These are phyloP conservation scores for Mechanitis mazaeus DNA, from an alignment of 2,888 invertebrate species.

Conservation along the genomic window DNA sequence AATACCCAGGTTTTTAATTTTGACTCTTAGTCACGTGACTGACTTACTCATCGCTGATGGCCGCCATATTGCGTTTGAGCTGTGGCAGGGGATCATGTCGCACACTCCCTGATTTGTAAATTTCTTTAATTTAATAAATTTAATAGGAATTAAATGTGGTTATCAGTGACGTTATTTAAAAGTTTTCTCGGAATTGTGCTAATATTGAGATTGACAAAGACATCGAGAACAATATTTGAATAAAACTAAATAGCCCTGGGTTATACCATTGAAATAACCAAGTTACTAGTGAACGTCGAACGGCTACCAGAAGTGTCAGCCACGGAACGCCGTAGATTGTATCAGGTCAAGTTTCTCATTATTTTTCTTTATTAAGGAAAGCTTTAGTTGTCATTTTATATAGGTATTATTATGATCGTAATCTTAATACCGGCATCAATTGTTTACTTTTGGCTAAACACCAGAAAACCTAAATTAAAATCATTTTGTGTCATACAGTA, in stretches of 20 bases:
- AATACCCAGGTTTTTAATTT: conserved; percentile 14
- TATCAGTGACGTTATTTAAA: conserved; percentile 23
- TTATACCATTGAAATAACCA: conserved; percentile 61
- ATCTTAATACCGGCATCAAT: conserved; percentile 45
- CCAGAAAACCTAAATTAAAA: background rate
- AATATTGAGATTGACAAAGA: conserved; percentile 26
- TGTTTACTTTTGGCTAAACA: conserved; percentile 43
- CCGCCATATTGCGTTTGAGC: conserved; percentile 63
- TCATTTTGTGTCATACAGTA: background rate
- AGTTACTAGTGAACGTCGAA: conserved; percentile 46
- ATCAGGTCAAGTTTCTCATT: conserved; percentile 34
- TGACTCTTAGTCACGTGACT: conserved; percentile 50
- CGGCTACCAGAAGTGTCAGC: conserved; percentile 51
- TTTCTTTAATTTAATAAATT: conserved; percentile 36
- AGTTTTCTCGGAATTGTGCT: conserved; percentile 19
- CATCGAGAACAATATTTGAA: conserved; percentile 30
- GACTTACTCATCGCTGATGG: conserved; percentile 33
- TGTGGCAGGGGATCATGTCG: conserved; percentile 47
- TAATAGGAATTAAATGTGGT: conserved; percentile 30
- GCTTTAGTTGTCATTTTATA: conserved; percentile 21
- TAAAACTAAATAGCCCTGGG: conserved; percentile 41
- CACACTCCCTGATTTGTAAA: conserved; percentile 46
- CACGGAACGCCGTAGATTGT: conserved; percentile 42
- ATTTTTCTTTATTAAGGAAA: conserved; percentile 17
- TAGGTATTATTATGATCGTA: conserved; percentile 16